phyloP scores from a whole-genome alignment of 2,888 invertebrate genomes.

The Lasioglossum calceatum region DNA sequence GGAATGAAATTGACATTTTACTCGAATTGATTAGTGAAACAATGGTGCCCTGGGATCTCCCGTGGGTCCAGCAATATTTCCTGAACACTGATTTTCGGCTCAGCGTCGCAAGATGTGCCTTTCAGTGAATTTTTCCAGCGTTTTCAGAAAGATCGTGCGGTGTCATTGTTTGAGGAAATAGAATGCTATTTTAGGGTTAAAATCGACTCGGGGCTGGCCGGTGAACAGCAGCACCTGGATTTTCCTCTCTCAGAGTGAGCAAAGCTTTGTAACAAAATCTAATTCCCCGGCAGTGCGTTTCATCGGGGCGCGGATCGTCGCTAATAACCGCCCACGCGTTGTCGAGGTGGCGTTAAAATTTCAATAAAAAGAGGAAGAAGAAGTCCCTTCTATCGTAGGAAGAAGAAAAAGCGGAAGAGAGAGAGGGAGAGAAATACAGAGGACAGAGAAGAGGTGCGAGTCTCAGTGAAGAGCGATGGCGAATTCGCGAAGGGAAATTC shows the following conservation, averaged over 20 bases:
- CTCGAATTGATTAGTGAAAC: not conserved
- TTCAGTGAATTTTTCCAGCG: not conserved
- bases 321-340: not conserved
- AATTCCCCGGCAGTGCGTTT: not conserved
- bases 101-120: not conserved
- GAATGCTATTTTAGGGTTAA: not conserved
- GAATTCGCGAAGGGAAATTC: constrained; percentile 12
- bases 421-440: not conserved
- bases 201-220: not conserved
- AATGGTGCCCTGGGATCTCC: not conserved
- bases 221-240: not conserved
- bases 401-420: not conserved
- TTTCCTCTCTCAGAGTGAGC: not conserved
- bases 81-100: too few species aligned
- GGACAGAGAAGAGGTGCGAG: not conserved
- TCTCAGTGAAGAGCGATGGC: not conserved
- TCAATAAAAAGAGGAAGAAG: not conserved
- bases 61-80: too few species aligned
- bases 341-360: not conserved
- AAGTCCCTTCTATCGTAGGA: not conserved
- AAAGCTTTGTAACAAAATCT: not conserved
- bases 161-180: not conserved
- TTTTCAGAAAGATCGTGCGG: not conserved
- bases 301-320: not conserved
- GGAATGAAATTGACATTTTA: not conserved